phyloP scores from a whole-genome alignment of 2,797 vertebrate genomes.

The Psittacula echo region DNA sequence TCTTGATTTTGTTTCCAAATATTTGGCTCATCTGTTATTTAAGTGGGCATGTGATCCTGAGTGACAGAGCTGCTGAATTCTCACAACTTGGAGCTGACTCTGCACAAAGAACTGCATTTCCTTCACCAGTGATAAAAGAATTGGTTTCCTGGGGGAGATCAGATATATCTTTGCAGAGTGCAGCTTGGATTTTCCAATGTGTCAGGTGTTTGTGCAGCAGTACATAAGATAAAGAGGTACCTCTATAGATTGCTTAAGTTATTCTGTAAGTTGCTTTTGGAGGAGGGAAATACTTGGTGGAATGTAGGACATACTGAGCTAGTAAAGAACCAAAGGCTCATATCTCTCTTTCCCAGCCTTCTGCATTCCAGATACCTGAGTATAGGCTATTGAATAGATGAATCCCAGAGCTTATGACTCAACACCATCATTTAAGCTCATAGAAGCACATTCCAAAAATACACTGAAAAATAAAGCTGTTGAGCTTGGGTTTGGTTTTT shows the following conservation, averaged over 20 bases:
- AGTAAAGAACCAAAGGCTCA: neutral
- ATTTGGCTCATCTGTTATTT: neutral
- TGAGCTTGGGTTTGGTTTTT: constrained; percentile 2
- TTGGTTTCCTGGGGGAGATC: neutral
- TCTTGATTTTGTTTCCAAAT: neutral
- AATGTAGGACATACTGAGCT: neutral
- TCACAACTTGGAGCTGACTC: neutral
- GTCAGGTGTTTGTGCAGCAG: neutral
- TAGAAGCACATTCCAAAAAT: constrained; percentile 66
- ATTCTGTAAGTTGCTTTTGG: neutral
- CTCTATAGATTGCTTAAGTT: neutral
- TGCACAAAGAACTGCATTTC: neutral
- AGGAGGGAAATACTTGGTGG: neutral
- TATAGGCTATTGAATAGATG: constrained; percentile 16
- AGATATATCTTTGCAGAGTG: neutral
- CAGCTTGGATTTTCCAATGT: neutral
- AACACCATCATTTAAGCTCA: constrained; percentile 46
- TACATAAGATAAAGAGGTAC: neutral
- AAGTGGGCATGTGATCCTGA: neutral
- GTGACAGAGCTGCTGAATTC: neutral
- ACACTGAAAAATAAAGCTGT: constrained; percentile 48
- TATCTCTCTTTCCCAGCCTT: constrained; percentile 42
- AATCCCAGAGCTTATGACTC: constrained; percentile 60
- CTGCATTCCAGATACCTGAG: constrained; percentile 49
- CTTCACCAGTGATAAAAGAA: neutral